Base-by-base conservation (phyloP, 1,140 invertebrate species). In the Aradophagus sp. region DNA sequence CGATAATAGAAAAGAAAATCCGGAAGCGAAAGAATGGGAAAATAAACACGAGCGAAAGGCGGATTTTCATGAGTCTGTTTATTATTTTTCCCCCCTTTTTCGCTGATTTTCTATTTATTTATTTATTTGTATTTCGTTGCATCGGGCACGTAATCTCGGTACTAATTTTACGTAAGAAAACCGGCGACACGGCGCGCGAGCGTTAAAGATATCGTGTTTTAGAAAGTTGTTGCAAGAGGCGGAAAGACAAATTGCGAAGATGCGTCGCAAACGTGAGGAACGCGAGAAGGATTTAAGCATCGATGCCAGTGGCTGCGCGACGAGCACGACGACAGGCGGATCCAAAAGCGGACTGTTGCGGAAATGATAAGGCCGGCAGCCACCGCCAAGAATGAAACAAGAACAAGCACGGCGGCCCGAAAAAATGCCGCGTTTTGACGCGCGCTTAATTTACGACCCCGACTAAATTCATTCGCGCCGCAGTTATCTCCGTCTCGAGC, bases 301-400 rank as follows among this genome's bases (percentile, higher is more conserved):
- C 44, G 58, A 38, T 50, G 50, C 44, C 52, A 39, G 50, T 62
- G 26, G 48, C 32, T 70, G 44, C 20, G 44, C 44, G 29, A 63
- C 32, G 34, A 31, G 58, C 58, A 45, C 17, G 66, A 62, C 50
- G 56, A 62, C 56, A 56, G 32, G 19, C 42, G 56, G 29, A 47
- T 56, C 66, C 66, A 69, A 62, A 69, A 69, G 31, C 45, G 56
- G 66, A 62, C 42, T 31, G 44, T 62, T 56, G 56, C 41, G 56
- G 56, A 69, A 69, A 69, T 61, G 56, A 69, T 61, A 69, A 62
- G 50, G 34, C 34, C 2, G 32, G 31, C 12, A 19, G 20, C 5
- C 27, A 50, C 13, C 14, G 66, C 47, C 26, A 55, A 56, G 66
- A 55, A 67, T 59, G 52, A 67, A 47, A 59, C 19, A 50, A 61